A percentile compares a stretch with the other conserved stretches of the same genome.
Evolutionary conservation across 2,113 vertebrate genomes (phyloP).

Genomic region (Benthochromis sp.): DNA sequence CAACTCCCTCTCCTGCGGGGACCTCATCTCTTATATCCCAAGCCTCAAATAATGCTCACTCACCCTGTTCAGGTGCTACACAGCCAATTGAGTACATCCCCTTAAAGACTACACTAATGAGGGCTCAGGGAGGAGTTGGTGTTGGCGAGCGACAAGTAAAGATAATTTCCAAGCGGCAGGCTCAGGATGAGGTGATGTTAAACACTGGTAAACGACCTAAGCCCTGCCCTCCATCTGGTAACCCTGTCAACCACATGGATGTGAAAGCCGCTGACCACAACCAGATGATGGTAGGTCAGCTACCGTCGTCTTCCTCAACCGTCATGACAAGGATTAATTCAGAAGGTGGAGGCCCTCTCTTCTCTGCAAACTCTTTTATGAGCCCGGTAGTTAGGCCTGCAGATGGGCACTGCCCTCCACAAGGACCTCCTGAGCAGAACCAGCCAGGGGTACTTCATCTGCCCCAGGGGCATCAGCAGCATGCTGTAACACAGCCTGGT

Average conservation of each 20-base stretch:
- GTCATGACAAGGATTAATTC: conserved; percentile 72
- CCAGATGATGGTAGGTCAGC: conserved; percentile 80
- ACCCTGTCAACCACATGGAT: conserved; percentile 73
- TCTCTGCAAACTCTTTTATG: conserved; percentile 82
- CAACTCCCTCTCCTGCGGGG: conserved; percentile 70
- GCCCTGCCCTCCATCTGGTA: conserved; percentile 68
- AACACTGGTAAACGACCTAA: conserved; percentile 86
- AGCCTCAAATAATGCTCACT: conserved; percentile 70
- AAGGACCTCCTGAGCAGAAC: conserved; percentile 77
- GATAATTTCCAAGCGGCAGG: conserved; percentile 83
- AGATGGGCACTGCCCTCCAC: conserved; percentile 81
- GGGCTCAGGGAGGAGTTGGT: conserved; percentile 71
- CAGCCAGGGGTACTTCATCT: conserved; percentile 77
- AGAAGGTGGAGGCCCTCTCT: conserved; percentile 76
- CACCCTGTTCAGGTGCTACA: conserved; percentile 70
- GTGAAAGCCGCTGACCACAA: conserved; percentile 81
- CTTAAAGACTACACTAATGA: conserved; percentile 75
- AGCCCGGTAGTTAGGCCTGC: conserved; percentile 71
- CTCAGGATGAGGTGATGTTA: conserved; percentile 84
- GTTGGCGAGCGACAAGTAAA: conserved; percentile 77
- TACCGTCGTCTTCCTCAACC: conserved; percentile 76
- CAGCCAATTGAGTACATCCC: conserved; percentile 78
- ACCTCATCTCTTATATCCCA: conserved; percentile 69
- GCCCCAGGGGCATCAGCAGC: conserved; percentile 79
- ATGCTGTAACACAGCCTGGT: conserved; percentile 70